Base-by-base conservation (phyloP, 2,113 vertebrate species). In the Chaetops frenatus region DNA sequence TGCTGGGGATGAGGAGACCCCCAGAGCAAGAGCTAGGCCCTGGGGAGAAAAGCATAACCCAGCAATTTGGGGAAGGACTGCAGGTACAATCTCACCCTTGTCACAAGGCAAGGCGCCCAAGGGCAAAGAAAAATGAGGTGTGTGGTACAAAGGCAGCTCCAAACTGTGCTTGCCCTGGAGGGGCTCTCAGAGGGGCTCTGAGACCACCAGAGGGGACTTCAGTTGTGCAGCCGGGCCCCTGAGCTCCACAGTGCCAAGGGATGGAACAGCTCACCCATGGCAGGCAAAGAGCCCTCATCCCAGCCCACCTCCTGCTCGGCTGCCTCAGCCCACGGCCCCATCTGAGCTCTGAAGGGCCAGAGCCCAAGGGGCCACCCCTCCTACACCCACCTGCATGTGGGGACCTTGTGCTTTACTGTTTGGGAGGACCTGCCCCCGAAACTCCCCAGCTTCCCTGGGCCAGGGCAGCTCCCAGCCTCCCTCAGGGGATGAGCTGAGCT, bases 321-420 rank as follows among this genome's bases (percentile, higher is more conserved):
- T 62, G 38, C 4, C 45, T 14, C 57, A 40, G 29, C 22, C 48
- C 56, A 6, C 0, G 6, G 29, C 8, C 31, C 58, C 50, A 22
- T 1, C 11, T 2, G 50, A 82, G 64, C 40, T 66, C 61, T 35
- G 81, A 80, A 45, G 36, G 31, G 17, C 5, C 57, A 20, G 10
- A 66, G 58, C 1, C 79, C 64, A 54, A 35, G 29, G 17, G 69
- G 7, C 21, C 22, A 31, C 36, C 17, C 25, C 44, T 56, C 13
- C 36, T 19, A 3, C 15, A 24, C 17, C 60, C 56, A 45, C 17
- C 23, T 76, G 45, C 47, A 12, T 1, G 15, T 29, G 54, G 54
- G 42, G 42, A 86, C 38, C 24, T 93, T 96, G 96, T 97, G 96
- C 96, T 96, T 93, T 58, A 16, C 40, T 35, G 27, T 72, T 36